Base-by-base conservation (phyloP, 2,888 invertebrate genomes). In the Drosophila subquinaria region DNA sequence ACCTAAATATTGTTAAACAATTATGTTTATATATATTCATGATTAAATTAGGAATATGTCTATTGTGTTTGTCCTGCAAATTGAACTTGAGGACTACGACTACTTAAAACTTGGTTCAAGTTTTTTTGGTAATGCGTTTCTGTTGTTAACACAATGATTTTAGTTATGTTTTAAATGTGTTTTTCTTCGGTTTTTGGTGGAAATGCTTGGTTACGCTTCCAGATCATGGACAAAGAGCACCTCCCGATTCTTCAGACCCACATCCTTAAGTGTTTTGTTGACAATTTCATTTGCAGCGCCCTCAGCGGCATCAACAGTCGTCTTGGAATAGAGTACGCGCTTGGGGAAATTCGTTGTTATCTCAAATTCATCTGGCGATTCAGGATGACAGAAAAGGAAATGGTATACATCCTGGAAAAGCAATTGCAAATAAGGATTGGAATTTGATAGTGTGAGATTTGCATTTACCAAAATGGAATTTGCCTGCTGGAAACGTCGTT, bases 291-390 rank as follows among this genome's bases (percentile, higher is more conserved):
- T 77, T 27, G 71, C 76, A 13, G 71, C 64, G 40, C 74, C 75
- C 30, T 81, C 82, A 27, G 68, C 76, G 52, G 70, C 62, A 42
- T 76, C 81, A 3, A 73, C 60, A 11, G 73, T 72, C 51, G 89
- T 76, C 79, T 90, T 92, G 59, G 91, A 88, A 76, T 95, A 94
- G 61, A 99, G 94, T 71, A 96, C 95, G 76, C 97, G 95, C 91
- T 97, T 97, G 0, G 99, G 99, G 92, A 97, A 99, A 94, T 98
- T 98, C 77, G 98, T 98, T 53, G 97, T 97, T 76, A 99, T 97
- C 94, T 98, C 98, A 92, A 99, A 99, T 91, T 96, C 96, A 91
- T 97, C 95, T 1, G 99, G 99, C 13, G 98, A 96, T 84, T 96
- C 95, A 4, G 98, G 97, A 93, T 99, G 98, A 91, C 98, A 98